These are phyloP conservation scores for Aplysina aerophoba DNA, from an alignment of 37 sponge, comb jelly and placozoan genomes.

Conservation along the genomic window DNA sequence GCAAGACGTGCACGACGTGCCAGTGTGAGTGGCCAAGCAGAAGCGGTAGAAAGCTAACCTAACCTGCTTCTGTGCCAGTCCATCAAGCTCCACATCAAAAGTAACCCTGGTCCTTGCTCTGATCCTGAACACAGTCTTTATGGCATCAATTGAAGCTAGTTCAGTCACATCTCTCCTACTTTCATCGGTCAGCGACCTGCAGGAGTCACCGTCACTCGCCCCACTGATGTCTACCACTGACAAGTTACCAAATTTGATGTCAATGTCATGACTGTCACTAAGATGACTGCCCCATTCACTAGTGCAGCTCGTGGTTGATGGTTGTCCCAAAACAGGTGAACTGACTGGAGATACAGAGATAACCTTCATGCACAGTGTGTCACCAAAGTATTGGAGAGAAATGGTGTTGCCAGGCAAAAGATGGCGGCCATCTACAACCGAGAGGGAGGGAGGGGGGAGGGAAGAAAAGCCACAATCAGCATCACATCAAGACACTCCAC, in stretches of 20 bases:
- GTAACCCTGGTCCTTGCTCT: slow-evolving; percentile 40
- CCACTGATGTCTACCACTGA: neutral
- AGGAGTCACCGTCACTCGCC: neutral
- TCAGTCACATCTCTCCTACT: neutral
- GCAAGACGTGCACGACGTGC: no score
- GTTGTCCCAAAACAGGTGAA: no score
- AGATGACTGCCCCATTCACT: neutral
- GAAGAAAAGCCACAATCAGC: no score
- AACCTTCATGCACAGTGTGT: slow-evolving; percentile 19
- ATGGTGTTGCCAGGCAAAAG: slow-evolving; percentile 37
- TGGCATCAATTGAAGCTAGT: no score
- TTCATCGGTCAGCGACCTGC: neutral
- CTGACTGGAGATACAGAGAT: neutral
- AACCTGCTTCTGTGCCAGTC: no score
- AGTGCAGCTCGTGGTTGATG: neutral
- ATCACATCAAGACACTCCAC: no score
- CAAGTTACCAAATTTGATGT: neutral
- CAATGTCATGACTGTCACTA: neutral
- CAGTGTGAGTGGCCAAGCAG: no score
- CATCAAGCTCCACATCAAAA: neutral
- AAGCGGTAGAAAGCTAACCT: no score
- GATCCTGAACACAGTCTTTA: slow-evolving; percentile 32
- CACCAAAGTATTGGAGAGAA: slow-evolving; percentile 45
- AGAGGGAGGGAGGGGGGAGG: neutral
- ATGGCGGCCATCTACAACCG: slow-evolving; percentile 47